phyloP scores from a whole-genome alignment of 2,113 vertebrate species.

The Dipodomys spectabilis region DNA sequence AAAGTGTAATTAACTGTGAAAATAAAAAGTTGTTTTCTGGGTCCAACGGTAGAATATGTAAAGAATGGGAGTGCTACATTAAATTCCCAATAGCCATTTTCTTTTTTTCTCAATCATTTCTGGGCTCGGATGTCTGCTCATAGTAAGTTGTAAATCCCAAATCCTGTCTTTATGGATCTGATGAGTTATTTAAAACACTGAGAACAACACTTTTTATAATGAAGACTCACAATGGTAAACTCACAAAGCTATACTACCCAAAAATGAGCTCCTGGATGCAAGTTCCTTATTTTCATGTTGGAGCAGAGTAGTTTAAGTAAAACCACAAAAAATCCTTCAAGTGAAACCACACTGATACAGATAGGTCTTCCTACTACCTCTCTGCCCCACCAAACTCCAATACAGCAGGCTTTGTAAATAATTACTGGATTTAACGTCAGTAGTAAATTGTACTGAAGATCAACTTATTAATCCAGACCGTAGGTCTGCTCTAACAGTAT shows the following conservation, averaged over 20 bases:
- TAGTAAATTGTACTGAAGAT: background rate
- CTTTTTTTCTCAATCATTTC: background rate
- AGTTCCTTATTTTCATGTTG: background rate
- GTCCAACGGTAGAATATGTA: background rate
- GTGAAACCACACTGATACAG: too few species aligned
- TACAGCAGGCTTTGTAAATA: background rate
- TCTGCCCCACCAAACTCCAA: background rate
- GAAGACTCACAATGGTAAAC: background rate
- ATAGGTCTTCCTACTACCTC: background rate
- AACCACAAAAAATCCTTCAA: too few species aligned
- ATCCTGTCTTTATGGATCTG: background rate
- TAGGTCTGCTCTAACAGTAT: background rate
- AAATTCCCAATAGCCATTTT: background rate
- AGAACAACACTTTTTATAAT: background rate
- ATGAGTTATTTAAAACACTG: background rate
- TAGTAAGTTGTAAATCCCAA: background rate
- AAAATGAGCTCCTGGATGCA: constrained; percentile 32
- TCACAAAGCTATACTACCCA: background rate
- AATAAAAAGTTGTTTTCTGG: background rate
- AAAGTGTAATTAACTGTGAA: background rate
- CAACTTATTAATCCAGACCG: background rate
- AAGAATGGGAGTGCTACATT: background rate
- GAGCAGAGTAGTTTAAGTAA: background rate
- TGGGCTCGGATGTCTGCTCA: background rate
- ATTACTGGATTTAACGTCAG: background rate